phyloP scores from a whole-genome alignment of 30 jellyfish, hydroid and myxozoan species.

The Chrysaora quinquecirrha region DNA sequence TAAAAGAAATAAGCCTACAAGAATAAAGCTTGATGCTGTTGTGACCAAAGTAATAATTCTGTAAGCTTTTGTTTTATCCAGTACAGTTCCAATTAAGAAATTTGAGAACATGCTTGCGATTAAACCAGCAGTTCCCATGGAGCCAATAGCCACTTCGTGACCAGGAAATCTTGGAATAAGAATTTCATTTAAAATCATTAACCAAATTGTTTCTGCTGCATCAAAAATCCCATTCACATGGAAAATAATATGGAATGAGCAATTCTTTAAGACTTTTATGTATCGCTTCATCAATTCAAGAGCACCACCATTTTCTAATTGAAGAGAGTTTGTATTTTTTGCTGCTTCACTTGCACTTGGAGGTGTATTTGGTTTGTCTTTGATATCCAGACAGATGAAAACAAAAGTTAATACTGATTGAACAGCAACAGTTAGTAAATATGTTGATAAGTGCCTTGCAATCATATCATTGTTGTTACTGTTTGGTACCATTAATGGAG shows the following conservation, averaged over 20 bases:
- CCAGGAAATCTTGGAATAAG: conserved; percentile 79
- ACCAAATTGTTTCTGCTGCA: conserved; percentile 67
- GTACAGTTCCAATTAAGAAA: conserved; percentile 63
- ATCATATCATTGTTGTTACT: conserved; percentile 5
- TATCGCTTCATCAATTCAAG: background rate
- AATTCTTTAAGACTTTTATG: conserved; percentile 16
- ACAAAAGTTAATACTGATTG: conserved; percentile 62
- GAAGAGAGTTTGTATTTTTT: background rate
- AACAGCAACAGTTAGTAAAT: conserved; percentile 41
- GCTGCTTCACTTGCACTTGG: conserved; percentile 60
- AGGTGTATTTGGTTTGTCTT: conserved; percentile 77
- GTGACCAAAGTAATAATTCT: conserved; percentile 54
- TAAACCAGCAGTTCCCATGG: conserved; percentile 69
- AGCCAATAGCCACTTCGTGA: conserved; percentile 73
- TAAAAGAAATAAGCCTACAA: conserved; percentile 40
- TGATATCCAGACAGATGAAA: conserved; percentile 38
- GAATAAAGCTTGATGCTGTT: conserved; percentile 32
- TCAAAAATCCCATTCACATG: conserved; percentile 56
- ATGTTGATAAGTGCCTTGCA: conserved; percentile 29
- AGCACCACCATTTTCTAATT: background rate
- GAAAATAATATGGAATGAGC: conserved; percentile 19
- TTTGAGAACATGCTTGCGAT: conserved; percentile 59
- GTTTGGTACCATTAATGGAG: conserved; percentile 45
- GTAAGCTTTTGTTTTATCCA: conserved; percentile 76
- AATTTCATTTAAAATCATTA: conserved; percentile 73